A percentile compares a stretch with the other conserved stretches of the same genome.
phyloP scores from a whole-genome alignment of 2,888 invertebrate species.

The Drosophila maculinotata region DNA sequence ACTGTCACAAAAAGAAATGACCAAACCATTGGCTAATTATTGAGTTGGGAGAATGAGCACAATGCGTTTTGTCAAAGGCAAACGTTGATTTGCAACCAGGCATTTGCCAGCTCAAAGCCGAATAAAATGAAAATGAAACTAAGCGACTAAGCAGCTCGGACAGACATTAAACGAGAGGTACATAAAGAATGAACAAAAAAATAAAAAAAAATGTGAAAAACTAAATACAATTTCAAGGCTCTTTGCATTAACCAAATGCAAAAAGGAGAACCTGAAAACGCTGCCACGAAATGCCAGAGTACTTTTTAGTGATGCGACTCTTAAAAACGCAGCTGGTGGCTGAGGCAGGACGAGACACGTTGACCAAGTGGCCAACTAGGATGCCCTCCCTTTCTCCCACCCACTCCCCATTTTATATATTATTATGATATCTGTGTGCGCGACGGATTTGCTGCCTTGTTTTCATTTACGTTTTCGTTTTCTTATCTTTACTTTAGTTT shows the following conservation, averaged over 20 bases:
- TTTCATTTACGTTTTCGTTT: conserved; percentile 41
- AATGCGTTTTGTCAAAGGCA: conserved; percentile 12
- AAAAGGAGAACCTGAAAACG: conserved; percentile 18
- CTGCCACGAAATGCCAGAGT: conserved; percentile 3
- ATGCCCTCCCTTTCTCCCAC: conserved; percentile 4
- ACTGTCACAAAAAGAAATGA: no score
- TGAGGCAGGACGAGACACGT: conserved; percentile 21
- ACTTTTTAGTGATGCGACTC: conserved; percentile 5
- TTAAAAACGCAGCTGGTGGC: conserved; percentile 46
- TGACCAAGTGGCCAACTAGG: conserved; percentile 42
- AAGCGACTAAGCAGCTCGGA: conserved; percentile 20
- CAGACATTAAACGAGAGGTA: conserved; percentile 8
- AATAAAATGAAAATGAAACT: conserved; percentile 44
- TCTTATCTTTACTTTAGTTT: conserved; percentile 27
- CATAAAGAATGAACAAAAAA: conserved; percentile 13
- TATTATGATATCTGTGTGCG: conserved; percentile 60
- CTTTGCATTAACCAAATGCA: conserved; percentile 70
- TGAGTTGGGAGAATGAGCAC: not conserved
- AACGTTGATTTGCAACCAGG: conserved; percentile 36
- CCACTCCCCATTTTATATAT: conserved; percentile 28
- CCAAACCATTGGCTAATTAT: no score
- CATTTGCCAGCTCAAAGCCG: conserved; percentile 35
- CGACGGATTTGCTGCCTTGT: conserved; percentile 54
- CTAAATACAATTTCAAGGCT: conserved; percentile 67
- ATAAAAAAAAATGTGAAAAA: conserved; percentile 26